Conservation (phyloP, 2,888 invertebrate species). For the Ophion obscuratus region DNA sequence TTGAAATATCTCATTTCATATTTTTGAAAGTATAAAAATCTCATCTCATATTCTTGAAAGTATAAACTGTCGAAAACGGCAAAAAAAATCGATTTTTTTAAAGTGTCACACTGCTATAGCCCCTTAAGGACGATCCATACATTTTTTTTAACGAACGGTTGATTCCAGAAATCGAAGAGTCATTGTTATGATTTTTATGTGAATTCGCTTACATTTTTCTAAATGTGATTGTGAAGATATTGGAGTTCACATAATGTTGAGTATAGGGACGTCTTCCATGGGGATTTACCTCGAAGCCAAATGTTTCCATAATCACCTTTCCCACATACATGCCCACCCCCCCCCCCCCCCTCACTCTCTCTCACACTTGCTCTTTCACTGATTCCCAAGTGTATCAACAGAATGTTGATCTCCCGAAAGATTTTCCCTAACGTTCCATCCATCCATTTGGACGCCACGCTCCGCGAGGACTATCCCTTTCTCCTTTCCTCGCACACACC, state of each 20-base stretch:
- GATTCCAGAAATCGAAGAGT: too few species aligned
- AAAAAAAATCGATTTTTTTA: too few species aligned
- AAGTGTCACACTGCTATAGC: too few species aligned
- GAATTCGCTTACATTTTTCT: too few species aligned
- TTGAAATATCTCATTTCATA: too few species aligned
- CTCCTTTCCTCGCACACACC: neutral
- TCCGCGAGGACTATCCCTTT: slow-evolving; percentile 41
- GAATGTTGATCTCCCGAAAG: slow-evolving; percentile 63
- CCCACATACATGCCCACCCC: neutral
- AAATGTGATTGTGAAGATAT: neutral
- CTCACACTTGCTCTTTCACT: slow-evolving; percentile 10
- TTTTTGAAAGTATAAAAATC: too few species aligned
- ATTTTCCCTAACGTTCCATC: slow-evolving; percentile 68
- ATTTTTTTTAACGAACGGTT: too few species aligned
- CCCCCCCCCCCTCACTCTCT: too few species aligned
- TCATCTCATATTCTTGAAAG: too few species aligned
- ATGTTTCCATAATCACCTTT: neutral
- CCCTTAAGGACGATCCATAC: too few species aligned
- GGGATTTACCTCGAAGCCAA: neutral
- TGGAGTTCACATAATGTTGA: neutral
- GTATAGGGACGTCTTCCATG: neutral
- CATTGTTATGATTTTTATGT: too few species aligned
- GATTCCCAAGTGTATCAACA: slow-evolving; percentile 61
- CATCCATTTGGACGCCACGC: slow-evolving; percentile 70
- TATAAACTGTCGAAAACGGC: too few species aligned